Base-by-base conservation (phyloP, 1,140 invertebrate genomes). In the Ceratina calcarata region DNA sequence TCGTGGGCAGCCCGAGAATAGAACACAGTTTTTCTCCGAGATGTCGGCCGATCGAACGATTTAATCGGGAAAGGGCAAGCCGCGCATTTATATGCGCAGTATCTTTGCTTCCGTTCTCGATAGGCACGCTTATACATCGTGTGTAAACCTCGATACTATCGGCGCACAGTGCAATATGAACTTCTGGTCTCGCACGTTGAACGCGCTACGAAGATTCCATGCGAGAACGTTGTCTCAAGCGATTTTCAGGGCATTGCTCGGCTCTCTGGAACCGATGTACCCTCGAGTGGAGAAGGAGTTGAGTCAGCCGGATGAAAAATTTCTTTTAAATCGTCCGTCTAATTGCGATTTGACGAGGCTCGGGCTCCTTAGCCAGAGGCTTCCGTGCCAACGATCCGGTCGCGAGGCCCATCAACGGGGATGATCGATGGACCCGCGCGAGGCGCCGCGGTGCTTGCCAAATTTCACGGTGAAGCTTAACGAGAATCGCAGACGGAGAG, bases 331-430 rank as follows among this genome's bases (percentile, higher is more conserved):
- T 86, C 84, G 84, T 78, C 72, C 83, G 77, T 81, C 74, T 86
- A 86, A 86, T 86, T 86, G 81, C 85, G 60, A 85, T 86, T 86
- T 83, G 85, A 86, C 85, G 85, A 86, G 37, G 81, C 81, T 62
- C 64, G n/a, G 37, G 24, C 8, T 58, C 16, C 57, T 24, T 71
- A 22, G 72, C 80, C 75, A 45, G 60, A 60, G 77, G 76, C 85
- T 82, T 60, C 67, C 67, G 80, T 69, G 71, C 12, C n/a, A 67
- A 55, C 27, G 68, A 71, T 71, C 70, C 75, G 61, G 72, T 77
- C 72, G 73, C 65, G 37, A 53, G 57, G 62, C 58, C 55, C 69
- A 80, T 86, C 84, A 80, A 51, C 58, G 24, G 66, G 37, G 12
- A 72, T 86, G 85, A 86, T 86, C 81, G 78, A 86, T 86, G 84